These are phyloP conservation scores for Euura lappo DNA, from an alignment of 1,140 invertebrate genomes.

Conservation along the genomic window DNA sequence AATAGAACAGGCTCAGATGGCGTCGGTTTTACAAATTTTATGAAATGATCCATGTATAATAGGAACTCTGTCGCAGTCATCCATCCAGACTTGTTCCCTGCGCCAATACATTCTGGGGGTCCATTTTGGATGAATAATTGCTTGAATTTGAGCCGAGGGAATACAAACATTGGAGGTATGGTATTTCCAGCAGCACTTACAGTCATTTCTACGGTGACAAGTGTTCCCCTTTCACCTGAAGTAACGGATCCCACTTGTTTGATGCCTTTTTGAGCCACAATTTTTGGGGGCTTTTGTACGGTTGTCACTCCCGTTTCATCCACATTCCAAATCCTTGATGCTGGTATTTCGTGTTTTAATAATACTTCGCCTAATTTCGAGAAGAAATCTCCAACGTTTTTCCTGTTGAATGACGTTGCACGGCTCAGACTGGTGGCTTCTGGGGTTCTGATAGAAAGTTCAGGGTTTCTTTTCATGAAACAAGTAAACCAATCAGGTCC, in stretches of 20 bases:
- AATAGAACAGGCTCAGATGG: conserved; percentile 37
- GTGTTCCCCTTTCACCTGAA: conserved; percentile 43
- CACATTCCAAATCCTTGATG: too few species aligned
- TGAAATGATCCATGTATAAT: conserved; percentile 51
- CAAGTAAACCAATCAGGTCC: conserved; percentile 34
- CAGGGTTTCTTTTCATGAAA: conserved; percentile 34
- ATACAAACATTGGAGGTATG: conserved; percentile 25
- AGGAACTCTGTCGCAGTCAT: conserved; percentile 45
- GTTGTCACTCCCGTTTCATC: conserved; percentile 14
- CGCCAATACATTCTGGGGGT: conserved; percentile 43
- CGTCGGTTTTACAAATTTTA: conserved; percentile 34
- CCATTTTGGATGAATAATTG: conserved; percentile 31
- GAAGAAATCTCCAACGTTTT: too few species aligned
- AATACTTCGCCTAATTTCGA: too few species aligned
- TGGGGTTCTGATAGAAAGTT: conserved; percentile 32
- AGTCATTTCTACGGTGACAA: conserved; percentile 35
- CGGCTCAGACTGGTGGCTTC: conserved; percentile 38
- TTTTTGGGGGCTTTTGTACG: too few species aligned
- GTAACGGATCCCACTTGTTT: conserved; percentile 43
- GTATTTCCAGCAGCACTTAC: conserved; percentile 26
- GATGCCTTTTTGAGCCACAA: conserved; percentile 22
- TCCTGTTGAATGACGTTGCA: conserved; percentile 26
- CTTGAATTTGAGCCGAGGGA: neutral
- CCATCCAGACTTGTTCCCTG: conserved; percentile 47
- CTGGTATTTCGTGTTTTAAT: too few species aligned